phyloP scores from a whole-genome alignment of 2,113 vertebrate genomes.

The Corythaixoides concolor region DNA sequence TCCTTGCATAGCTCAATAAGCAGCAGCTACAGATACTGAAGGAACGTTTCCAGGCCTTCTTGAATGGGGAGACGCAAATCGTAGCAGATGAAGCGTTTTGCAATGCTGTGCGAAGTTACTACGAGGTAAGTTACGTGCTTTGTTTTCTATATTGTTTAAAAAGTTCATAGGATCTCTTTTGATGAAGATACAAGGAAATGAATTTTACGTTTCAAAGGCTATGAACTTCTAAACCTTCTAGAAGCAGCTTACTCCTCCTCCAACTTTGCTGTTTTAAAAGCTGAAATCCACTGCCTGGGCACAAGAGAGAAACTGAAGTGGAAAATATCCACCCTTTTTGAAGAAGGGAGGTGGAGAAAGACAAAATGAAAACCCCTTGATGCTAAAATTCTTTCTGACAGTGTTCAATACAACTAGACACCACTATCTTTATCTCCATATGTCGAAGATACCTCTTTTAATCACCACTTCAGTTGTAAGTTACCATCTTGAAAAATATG shows the following conservation, averaged over 20 bases:
- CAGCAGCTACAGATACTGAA: constrained; percentile 91
- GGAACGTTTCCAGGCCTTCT: constrained; percentile 90
- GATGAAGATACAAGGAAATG: neutral
- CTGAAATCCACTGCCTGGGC: constrained; percentile 44
- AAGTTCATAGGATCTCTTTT: neutral
- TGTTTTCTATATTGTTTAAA: neutral
- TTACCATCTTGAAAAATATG: constrained; percentile 24
- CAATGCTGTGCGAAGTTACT: constrained; percentile 93
- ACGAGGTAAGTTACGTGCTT: constrained; percentile 82
- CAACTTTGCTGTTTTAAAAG: constrained; percentile 19
- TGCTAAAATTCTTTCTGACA: constrained; percentile 41
- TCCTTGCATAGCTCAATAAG: constrained; percentile 86
- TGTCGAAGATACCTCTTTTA: constrained; percentile 48
- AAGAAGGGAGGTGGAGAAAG: neutral
- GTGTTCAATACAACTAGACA: neutral
- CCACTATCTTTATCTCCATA: constrained; percentile 41
- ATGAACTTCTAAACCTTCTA: neutral
- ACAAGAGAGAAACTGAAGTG: constrained; percentile 50
- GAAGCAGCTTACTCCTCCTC: constrained; percentile 1
- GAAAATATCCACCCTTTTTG: constrained; percentile 24
- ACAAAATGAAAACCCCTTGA: neutral
- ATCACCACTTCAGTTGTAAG: constrained; percentile 25
- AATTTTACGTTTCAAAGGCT: neutral
- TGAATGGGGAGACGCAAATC: constrained; percentile 93
- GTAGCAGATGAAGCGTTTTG: constrained; percentile 96